phyloP scores from a whole-genome alignment of 2,888 invertebrate genomes.

The Hoplodrina ambigua region DNA sequence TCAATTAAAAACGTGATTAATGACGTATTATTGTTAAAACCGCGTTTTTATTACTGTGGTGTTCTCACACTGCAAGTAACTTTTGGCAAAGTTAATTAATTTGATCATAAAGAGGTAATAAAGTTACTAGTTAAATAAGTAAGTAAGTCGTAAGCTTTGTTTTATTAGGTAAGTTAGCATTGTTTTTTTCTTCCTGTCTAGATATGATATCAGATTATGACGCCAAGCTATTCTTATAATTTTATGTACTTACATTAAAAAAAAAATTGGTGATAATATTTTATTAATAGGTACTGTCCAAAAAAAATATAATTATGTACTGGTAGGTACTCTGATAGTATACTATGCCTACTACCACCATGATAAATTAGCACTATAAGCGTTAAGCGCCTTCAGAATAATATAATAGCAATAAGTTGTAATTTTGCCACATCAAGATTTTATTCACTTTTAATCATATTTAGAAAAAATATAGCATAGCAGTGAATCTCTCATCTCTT shows the following conservation, averaged over 20 bases:
- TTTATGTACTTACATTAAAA: too few species aligned
- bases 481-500: neutral
- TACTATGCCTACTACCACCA: neutral
- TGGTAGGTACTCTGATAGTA: too few species aligned
- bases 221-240: neutral
- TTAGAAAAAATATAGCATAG: too few species aligned
- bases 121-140: slow-evolving; percentile 3
- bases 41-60: slow-evolving; percentile 22
- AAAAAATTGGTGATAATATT: too few species aligned
- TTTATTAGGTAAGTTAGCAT: neutral
- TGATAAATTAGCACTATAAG: neutral
- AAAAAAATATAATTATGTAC: neutral
- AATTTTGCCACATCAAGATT: neutral
- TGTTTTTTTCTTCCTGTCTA: slow-evolving; percentile 5
- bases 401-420: slow-evolving; percentile 6
- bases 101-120: slow-evolving; percentile 10
- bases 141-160: slow-evolving; percentile 13
- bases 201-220: neutral
- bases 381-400: slow-evolving; percentile 3
- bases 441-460: too few species aligned
- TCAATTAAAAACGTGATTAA: slow-evolving; percentile 57
- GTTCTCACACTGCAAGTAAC: slow-evolving; percentile 32
- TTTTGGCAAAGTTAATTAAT: slow-evolving; percentile 28
- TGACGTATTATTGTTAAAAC: slow-evolving; percentile 42
- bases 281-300: neutral